Base-by-base conservation (phyloP, 1,140 invertebrate genomes). In the Lepidurus couesii region DNA sequence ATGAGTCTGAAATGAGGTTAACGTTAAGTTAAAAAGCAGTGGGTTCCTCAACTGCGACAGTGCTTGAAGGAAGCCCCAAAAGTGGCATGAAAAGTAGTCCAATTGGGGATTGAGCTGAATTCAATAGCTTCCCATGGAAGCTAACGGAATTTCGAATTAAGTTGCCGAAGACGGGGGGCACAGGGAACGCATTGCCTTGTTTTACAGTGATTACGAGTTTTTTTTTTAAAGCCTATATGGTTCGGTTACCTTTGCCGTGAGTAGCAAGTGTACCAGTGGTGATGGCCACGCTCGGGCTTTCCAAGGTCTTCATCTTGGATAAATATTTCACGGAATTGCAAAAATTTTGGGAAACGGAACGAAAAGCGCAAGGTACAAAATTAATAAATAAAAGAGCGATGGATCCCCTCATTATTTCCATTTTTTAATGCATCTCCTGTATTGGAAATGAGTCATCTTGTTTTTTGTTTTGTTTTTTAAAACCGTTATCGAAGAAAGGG, bases 281-380 rank as follows among this genome's bases (percentile, higher is more conserved):
- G 82, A 94, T 94, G 92, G 93, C 93, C 89, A 95, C 94, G 84
- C 89, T 96, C 86, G 94, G 94, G 87, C 91, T 95, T 81, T 95
- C 93, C 83, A 97, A 97, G 90, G 94, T 96, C 85, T 97, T 96
- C 90, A 96, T 97, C 86, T 90, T 97, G 89, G 95, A 97, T 90
- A 97, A 96, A 86, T 97, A 97, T 87, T 97, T 97, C 86, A 96
- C 93, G 80, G 95, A 96, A 88, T 88, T 96, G 85, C 94, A 96
- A 85, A 96, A 96, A 88, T 96, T 95, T 87, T 96, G 95, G 95
- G 95, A 97, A 87, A 96, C 95, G 77, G 95, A 96, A 86, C 95
- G 95, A 87, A 95, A 95, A 88, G 88, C 96, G 82, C 94, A 96
- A 94, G 94, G 94, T 95, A 90, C 2, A 34, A 34, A 34, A 34